Conservation (phyloP, 2,888 invertebrate species). For the Chorisops tibialis region DNA sequence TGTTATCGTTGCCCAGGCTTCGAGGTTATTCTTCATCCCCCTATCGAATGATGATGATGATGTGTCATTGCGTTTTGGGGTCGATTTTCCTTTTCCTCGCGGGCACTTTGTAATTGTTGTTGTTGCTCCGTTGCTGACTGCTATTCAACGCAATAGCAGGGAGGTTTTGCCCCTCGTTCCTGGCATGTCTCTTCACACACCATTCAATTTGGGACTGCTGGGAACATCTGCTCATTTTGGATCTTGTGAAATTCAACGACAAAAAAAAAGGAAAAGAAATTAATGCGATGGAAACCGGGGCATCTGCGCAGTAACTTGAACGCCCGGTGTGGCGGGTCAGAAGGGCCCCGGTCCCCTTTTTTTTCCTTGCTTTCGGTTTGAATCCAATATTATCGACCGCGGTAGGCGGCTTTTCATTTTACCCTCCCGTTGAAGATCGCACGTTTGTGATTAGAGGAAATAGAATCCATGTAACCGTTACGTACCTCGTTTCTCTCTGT, state of each 20-base stretch:
- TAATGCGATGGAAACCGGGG: background rate
- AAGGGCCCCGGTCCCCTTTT: background rate
- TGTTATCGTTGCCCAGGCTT: too few species aligned
- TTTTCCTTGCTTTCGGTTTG: background rate
- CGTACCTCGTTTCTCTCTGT: background rate
- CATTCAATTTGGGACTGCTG: background rate
- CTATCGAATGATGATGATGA: background rate
- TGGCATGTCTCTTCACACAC: constrained; percentile 1
- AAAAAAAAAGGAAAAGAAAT: background rate
- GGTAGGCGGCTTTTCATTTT: background rate
- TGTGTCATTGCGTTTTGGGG: constrained; percentile 9
- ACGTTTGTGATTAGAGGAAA: background rate
- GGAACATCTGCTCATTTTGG: constrained; percentile 7
- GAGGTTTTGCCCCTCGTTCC: constrained; percentile 5
- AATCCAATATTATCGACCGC: background rate
- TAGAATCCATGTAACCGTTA: background rate
- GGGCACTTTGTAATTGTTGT: background rate
- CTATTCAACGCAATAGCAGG: background rate
- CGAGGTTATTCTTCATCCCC: background rate
- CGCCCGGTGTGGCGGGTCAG: background rate
- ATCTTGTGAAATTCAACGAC: constrained; percentile 1
- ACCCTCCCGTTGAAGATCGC: background rate
- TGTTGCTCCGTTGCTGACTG: background rate
- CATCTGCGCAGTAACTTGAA: background rate
- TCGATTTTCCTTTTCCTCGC: constrained; percentile 8